Conservation (phyloP, 2,797 vertebrate species). For the Cynopterus sphinx region DNA sequence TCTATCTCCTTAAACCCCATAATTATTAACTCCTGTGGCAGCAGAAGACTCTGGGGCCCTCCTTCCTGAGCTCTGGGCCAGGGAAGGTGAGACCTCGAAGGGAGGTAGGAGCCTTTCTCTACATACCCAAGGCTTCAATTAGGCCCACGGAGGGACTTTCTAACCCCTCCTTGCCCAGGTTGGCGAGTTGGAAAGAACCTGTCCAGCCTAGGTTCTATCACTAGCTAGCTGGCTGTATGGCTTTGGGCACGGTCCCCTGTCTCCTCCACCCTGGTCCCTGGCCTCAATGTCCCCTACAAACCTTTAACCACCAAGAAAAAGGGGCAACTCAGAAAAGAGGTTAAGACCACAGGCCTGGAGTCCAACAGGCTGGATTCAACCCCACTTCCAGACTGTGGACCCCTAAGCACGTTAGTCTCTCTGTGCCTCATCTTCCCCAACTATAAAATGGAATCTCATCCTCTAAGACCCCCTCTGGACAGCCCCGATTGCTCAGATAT, state of each 20-base stretch:
- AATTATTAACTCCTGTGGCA: constrained; percentile 84
- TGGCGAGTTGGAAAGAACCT: neutral
- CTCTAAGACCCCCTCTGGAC: neutral
- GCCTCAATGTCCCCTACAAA: neutral
- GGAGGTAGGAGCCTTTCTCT: no score
- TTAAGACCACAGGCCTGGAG: neutral
- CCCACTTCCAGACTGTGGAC: neutral
- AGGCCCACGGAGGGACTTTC: no score
- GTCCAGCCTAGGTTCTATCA: neutral
- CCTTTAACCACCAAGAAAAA: neutral
- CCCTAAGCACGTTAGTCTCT: neutral
- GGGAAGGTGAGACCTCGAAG: neutral
- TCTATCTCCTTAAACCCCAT: constrained; percentile 74
- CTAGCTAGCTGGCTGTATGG: neutral
- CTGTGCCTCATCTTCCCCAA: neutral
- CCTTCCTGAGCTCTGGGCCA: neutral
- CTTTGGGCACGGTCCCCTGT: neutral
- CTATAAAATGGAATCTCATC: neutral
- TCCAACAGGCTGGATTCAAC: neutral
- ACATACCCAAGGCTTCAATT: fast-evolving
- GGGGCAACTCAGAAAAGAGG: neutral
- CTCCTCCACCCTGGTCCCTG: neutral
- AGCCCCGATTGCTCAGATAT: neutral
- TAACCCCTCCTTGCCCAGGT: neutral
- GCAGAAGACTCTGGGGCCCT: neutral